Evolutionary conservation across 2,113 vertebrate species (phyloP), one percentile per base, ranked within the genome.

Genomic region (Eulacestoma nigropectus): DNA sequence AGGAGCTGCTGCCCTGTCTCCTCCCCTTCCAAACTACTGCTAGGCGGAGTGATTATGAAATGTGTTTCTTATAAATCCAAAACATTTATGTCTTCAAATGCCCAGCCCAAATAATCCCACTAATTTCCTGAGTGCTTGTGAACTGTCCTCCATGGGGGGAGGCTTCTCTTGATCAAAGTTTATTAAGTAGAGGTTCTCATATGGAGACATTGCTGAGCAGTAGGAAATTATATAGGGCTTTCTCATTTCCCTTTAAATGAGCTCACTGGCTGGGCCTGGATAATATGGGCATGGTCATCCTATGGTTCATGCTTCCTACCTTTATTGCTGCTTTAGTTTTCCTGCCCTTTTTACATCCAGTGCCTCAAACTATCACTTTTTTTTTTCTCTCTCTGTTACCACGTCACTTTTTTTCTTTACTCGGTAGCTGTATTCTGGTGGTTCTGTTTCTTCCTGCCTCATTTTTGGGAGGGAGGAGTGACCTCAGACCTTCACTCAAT

Each of bases 41-140:
- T 65, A 95, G 87, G 82, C 89, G 84, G 75, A 91, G 92, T 59
- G 89, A 93, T 87, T 97, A 95, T 84, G 92, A 96, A 97, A 97
- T 96, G 87, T 97, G 97, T 93, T 97, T 97, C 95, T 96, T 93
- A 97, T 98, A 95, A 98, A 94, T 95, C 80, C 30, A 35, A 90
- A 97, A 89, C 89, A 59, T 89, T 95, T 95, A 94, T 91, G 88
- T 93, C 88, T 97, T 97, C 96, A 95, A 92, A 95, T 90, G 95
- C 89, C 93, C 12, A 0, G 84, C 89, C 94, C 85, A 30, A 87
- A 78, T 97, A 96, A 97, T 97, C 96, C 96, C 90, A 79, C 95
- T 96, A 96, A 98, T 98, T 98, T 97, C 97, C 97, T 97, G 97
- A 87, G 89, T 74, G 83, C 35, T 87, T 92, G 91, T 93, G 93